These are phyloP conservation scores for Teleopsis dalmanni DNA, from an alignment of 1,140 invertebrate species.

Conservation along the genomic window DNA sequence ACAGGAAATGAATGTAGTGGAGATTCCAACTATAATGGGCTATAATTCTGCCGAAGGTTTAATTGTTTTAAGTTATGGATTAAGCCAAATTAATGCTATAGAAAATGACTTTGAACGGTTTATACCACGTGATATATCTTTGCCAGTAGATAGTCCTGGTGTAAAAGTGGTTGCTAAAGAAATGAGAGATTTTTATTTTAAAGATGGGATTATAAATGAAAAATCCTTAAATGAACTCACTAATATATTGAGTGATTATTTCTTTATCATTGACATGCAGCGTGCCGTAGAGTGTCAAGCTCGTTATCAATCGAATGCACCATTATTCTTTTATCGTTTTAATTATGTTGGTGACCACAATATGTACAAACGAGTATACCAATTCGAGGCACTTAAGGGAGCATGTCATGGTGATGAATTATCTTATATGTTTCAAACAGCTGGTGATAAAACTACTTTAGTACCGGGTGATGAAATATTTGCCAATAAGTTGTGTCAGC, in stretches of 20 bases:
- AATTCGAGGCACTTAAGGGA: constrained; percentile 44
- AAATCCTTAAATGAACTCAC: constrained; percentile 21
- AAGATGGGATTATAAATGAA: constrained; percentile 16
- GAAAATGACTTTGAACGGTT: constrained; percentile 25
- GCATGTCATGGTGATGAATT: constrained; percentile 55
- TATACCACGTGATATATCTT: constrained; percentile 19
- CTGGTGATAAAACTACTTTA: constrained; percentile 43
- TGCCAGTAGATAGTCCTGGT: neutral
- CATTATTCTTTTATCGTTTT: constrained; percentile 46
- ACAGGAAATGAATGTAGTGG: constrained; percentile 20
- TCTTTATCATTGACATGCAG: constrained; percentile 29
- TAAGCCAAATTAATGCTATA: constrained; percentile 21
- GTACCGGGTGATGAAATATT: constrained; percentile 23
- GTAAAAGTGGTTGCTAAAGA: constrained; percentile 18
- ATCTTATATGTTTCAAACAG: constrained; percentile 53
- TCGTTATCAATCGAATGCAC: constrained; percentile 21
- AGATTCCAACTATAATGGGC: constrained; percentile 43
- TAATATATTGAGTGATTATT: constrained; percentile 30
- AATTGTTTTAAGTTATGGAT: constrained; percentile 18
- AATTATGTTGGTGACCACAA: constrained; percentile 49
- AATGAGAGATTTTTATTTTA: constrained; percentile 33
- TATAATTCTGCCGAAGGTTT: constrained; percentile 42
- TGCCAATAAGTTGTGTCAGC: constrained; percentile 47
- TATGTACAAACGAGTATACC: constrained; percentile 46
- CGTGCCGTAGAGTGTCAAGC: constrained; percentile 25